phyloP scores from a whole-genome alignment of 2,888 invertebrate species.

The Lottia gigantea region DNA sequence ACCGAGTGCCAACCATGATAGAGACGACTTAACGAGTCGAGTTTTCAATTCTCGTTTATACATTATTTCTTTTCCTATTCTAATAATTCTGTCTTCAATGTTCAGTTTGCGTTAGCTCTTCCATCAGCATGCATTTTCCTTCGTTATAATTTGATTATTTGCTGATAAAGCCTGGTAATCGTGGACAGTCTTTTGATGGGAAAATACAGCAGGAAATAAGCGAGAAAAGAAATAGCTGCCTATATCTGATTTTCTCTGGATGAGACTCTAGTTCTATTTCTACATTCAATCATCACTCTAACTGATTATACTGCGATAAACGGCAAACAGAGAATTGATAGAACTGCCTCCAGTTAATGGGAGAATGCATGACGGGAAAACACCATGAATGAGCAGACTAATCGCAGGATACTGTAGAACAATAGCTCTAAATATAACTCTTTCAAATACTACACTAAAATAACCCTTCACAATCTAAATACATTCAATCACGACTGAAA shows the following conservation, averaged over 20 bases:
- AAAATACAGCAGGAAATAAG: slow-evolving; percentile 8
- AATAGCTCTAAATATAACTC: background rate
- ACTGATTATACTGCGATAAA: slow-evolving; percentile 2
- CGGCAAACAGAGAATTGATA: background rate
- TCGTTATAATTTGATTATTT: slow-evolving; percentile 35
- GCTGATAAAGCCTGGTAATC: slow-evolving; percentile 29
- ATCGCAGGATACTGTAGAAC: slow-evolving; percentile 4
- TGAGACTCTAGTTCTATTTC: background rate
- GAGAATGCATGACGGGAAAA: slow-evolving; percentile 10
- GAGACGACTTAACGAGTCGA: no score
- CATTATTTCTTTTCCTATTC: no score
- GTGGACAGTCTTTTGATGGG: slow-evolving; percentile 19
- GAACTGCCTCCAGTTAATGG: slow-evolving; percentile 8
- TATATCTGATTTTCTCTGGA: slow-evolving; percentile 4
- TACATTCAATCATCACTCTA: slow-evolving; percentile 6
- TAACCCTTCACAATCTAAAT: no score
- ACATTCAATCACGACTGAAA: no score
- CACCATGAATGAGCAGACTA: background rate
- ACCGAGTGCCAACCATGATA: background rate
- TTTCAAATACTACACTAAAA: no score
- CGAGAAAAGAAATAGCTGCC: slow-evolving; percentile 2
- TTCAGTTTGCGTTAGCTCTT: slow-evolving; percentile 4
- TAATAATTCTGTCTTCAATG: no score
- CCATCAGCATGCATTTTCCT: slow-evolving; percentile 24
- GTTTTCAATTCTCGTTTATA: no score